These are phyloP conservation scores for Cantharis lateralis DNA, from an alignment of 2,888 invertebrate species.

Conservation along the genomic window DNA sequence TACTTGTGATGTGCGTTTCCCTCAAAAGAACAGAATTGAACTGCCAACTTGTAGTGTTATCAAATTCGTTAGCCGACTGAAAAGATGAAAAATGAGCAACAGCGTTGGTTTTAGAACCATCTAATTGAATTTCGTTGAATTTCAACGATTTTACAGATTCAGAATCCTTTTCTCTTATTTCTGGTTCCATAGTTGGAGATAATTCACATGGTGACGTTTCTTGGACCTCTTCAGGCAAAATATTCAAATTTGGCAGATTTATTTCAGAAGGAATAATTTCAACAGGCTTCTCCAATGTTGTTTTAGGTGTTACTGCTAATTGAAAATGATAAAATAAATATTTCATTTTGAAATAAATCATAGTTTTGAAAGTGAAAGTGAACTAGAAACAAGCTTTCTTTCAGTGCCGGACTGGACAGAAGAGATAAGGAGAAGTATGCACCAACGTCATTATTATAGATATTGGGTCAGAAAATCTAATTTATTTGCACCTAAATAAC, in stretches of 20 bases:
- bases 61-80: not conserved
- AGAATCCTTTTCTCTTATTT: conserved; percentile 18
- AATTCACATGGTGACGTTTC: conserved; percentile 6
- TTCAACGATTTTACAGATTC: conserved; percentile 44
- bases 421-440: too few species aligned
- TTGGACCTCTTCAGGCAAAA: not conserved
- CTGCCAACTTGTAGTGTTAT: conserved; percentile 22
- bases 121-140: conserved; percentile 31
- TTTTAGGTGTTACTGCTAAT: conserved; percentile 31
- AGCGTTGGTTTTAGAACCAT: conserved; percentile 6
- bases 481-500: too few species aligned
- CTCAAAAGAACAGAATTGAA: conserved; percentile 43
- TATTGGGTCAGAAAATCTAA: too few species aligned
- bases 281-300: conserved; percentile 4
- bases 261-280: not conserved
- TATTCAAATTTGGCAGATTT: not conserved
- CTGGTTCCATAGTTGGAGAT: not conserved
- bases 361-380: not conserved
- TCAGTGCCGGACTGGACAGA: not conserved
- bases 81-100: not conserved
- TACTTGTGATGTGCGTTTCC: conserved; percentile 51
- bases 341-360: not conserved
- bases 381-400: not conserved
- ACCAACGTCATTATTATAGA: too few species aligned
- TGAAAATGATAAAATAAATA: not conserved